These are phyloP conservation scores for Smittia sp. DNA, from an alignment of 2,888 invertebrate genomes.

Conservation along the genomic window DNA sequence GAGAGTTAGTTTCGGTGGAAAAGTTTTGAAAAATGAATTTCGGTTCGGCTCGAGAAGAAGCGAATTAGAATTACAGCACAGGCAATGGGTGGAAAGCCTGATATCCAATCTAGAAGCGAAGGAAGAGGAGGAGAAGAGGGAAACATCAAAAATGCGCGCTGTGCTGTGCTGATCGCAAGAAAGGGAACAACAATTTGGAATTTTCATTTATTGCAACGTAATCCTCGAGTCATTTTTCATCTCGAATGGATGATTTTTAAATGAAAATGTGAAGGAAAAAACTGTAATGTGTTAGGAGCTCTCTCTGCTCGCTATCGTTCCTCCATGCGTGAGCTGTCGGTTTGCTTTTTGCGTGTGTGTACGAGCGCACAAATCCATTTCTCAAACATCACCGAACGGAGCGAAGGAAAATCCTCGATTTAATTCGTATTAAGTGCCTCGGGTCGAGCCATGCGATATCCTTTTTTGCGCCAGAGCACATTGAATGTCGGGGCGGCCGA, in stretches of 20 bases:
- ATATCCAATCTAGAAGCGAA: neutral
- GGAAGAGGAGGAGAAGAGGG: neutral
- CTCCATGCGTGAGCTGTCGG: conserved; percentile 21
- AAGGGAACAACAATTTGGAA: conserved; percentile 38
- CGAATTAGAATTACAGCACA: conserved; percentile 20
- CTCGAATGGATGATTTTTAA: conserved; percentile 39
- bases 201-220: conserved; percentile 38
- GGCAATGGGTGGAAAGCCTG: conserved; percentile 21
- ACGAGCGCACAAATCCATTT: conserved; percentile 4
- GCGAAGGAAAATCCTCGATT: conserved; percentile 15
- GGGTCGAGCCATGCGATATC: conserved; percentile 1
- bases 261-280: conserved; percentile 32
- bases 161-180: conserved; percentile 21
- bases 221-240: conserved; percentile 40
- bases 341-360: conserved; percentile 10
- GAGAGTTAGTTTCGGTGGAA: neutral
- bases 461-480: neutral
- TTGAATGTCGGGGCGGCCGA: neutral
- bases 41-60: neutral
- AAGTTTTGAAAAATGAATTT: conserved; percentile 17
- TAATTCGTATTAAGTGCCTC: conserved; percentile 24
- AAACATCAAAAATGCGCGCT: conserved; percentile 32
- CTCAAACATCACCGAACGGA: neutral
- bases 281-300: neutral
- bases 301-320: conserved; percentile 1